A percentile compares a stretch with the other conserved stretches of the same genome.
phyloP scores from a whole-genome alignment of 2,888 invertebrate species.

The Platynereis dumerilii region DNA sequence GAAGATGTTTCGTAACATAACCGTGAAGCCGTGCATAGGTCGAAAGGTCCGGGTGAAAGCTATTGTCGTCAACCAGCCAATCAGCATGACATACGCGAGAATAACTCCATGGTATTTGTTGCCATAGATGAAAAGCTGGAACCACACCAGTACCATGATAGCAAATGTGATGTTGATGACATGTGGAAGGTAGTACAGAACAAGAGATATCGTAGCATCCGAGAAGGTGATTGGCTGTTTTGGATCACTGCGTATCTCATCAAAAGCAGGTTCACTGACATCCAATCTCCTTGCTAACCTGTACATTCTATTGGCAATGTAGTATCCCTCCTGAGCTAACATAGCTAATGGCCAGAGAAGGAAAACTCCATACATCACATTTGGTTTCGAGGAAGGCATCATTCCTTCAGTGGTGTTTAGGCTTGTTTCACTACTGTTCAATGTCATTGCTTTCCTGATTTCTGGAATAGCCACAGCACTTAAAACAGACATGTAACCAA shows the following conservation, averaged over 20 bases:
- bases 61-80: conserved; percentile 54
- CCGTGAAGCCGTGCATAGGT: conserved; percentile 53
- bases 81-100: conserved; percentile 46
- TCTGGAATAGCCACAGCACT: conserved; percentile 35
- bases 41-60: conserved; percentile 52
- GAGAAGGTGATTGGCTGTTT: background rate
- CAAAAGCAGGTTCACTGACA: background rate
- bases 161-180: conserved; percentile 38
- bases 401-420: background rate
- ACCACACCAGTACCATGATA: conserved; percentile 45
- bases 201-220: background rate
- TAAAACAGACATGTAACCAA: conserved; percentile 54
- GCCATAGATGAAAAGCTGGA: conserved; percentile 39
- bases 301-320: conserved; percentile 23
- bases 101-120: conserved; percentile 47
- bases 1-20: conserved; percentile 54
- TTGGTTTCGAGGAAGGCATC: too few species aligned
- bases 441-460: background rate
- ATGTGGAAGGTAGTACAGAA: conserved; percentile 1
- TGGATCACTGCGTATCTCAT: background rate
- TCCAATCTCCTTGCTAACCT: background rate
- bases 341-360: conserved; percentile 37
- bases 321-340: conserved; percentile 33
- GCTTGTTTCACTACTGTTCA: background rate
- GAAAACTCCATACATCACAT: conserved; percentile 30